phyloP scores from a whole-genome alignment of 2,888 invertebrate species.

The Cantharis lateralis region DNA sequence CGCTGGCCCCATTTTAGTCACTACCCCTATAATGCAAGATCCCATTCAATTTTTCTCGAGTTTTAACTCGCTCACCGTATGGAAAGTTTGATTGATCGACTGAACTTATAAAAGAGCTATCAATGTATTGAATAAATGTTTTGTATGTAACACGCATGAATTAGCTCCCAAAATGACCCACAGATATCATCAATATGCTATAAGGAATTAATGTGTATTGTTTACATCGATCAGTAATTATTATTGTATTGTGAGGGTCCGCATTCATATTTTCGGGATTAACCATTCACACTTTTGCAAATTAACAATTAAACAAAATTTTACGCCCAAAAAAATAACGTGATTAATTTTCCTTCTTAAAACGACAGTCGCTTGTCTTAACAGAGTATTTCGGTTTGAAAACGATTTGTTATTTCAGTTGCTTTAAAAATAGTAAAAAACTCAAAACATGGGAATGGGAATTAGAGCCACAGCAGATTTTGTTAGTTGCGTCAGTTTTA shows the following conservation, averaged over 20 bases:
- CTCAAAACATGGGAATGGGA: slow-evolving; percentile 3
- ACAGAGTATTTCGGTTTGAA: slow-evolving; percentile 7
- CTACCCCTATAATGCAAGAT: slow-evolving; percentile 34
- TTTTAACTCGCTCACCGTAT: slow-evolving; percentile 18
- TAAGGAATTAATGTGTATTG: slow-evolving; percentile 48
- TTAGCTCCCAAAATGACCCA: slow-evolving; percentile 47
- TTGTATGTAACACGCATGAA: slow-evolving; percentile 48
- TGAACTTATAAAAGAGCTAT: slow-evolving; percentile 49
- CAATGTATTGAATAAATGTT: slow-evolving; percentile 51
- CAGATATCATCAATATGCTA: slow-evolving; percentile 45
- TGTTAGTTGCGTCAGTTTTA: background rate
- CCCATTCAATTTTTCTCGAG: slow-evolving; percentile 28
- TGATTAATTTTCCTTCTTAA: background rate
- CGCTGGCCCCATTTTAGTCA: slow-evolving; percentile 49
- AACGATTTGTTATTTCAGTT: slow-evolving; percentile 14
- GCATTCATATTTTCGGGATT: background rate
- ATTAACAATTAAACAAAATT: background rate
- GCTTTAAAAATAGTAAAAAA: slow-evolving; percentile 11
- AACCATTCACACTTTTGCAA: background rate
- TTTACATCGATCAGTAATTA: slow-evolving; percentile 35
- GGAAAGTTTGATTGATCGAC: slow-evolving; percentile 49
- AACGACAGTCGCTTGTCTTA: background rate
- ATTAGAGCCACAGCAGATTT: slow-evolving; percentile 4
- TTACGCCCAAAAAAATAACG: background rate
- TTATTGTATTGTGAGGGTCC: slow-evolving; percentile 5